Percentiles rank a stretch among this genome's conserved stretches.
These are phyloP conservation scores for Spodoptera picta DNA, from an alignment of 2,888 invertebrate species.

Conservation along the genomic window DNA sequence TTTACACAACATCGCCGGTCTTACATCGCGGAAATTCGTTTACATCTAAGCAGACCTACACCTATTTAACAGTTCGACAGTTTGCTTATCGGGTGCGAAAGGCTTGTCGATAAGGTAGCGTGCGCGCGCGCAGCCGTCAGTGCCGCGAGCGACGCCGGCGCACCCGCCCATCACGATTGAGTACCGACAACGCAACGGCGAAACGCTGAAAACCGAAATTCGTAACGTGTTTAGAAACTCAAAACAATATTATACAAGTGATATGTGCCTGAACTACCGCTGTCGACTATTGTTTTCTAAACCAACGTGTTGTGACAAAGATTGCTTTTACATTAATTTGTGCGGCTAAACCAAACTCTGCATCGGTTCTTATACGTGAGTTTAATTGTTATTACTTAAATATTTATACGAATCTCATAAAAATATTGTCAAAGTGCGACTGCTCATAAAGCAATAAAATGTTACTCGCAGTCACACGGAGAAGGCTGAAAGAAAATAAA, in stretches of 20 bases:
- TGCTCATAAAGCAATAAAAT: constrained; percentile 15
- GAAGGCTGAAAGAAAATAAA: constrained; percentile 18
- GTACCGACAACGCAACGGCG: constrained; percentile 29
- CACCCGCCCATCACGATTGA: constrained; percentile 60
- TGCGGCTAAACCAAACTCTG: constrained; percentile 59
- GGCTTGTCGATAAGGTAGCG: constrained; percentile 78
- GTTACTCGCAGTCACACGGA: neutral
- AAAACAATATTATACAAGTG: constrained; percentile 73
- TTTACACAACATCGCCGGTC: constrained; percentile 7
- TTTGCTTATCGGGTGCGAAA: constrained; percentile 80
- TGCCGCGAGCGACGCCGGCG: constrained; percentile 76
- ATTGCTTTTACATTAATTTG: constrained; percentile 71
- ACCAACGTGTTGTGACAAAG: constrained; percentile 74
- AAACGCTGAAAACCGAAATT: constrained; percentile 51
- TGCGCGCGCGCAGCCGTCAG: constrained; percentile 75
- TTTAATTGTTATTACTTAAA: constrained; percentile 11
- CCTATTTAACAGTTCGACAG: constrained; percentile 66
- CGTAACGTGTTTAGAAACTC: constrained; percentile 66
- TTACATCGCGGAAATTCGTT: constrained; percentile 30
- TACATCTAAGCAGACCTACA: constrained; percentile 42
- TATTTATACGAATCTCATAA: neutral
- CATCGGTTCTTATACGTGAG: constrained; percentile 49
- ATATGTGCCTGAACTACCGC: constrained; percentile 71
- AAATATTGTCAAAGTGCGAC: neutral
- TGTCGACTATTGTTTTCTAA: constrained; percentile 76